Evolutionary conservation across 37 sponge, comb jelly and placozoan species (phyloP).

Genomic region (Mnemiopsis leidyi): DNA sequence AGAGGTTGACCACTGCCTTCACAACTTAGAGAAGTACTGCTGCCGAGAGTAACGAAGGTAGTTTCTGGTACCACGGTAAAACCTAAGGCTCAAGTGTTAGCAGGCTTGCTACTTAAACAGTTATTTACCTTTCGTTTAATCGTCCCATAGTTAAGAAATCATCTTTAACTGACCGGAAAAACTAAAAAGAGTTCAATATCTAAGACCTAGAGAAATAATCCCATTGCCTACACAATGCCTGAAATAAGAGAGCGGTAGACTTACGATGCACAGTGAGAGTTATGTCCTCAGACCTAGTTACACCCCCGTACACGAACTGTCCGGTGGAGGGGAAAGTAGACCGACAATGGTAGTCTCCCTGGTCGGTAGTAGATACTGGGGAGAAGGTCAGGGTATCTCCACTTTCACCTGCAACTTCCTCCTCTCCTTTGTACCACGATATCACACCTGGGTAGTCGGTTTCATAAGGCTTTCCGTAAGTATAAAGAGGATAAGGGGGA

Average conservation of each 20-base stretch:
- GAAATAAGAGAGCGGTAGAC: no score
- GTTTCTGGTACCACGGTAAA: slow-evolving; percentile 4
- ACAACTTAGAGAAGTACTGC: background rate
- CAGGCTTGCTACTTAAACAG: no score
- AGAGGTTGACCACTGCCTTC: background rate
- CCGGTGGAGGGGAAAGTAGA: slow-evolving; percentile 27
- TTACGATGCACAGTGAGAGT: slow-evolving; percentile 50
- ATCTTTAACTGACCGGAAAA: no score
- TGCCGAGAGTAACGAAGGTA: background rate
- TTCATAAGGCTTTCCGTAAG: no score
- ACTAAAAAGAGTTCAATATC: no score
- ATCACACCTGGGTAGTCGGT: slow-evolving; percentile 2
- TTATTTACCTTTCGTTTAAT: no score
- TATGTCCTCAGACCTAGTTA: background rate
- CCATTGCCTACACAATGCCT: no score
- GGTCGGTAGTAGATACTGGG: background rate
- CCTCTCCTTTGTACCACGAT: slow-evolving; percentile 1
- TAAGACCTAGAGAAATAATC: no score
- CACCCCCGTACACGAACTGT: slow-evolving; percentile 1
- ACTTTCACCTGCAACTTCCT: background rate
- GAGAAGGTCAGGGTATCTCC: background rate
- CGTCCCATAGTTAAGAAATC: no score
- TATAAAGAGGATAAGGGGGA: no score
- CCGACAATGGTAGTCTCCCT: background rate
- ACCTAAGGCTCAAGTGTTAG: no score